Conservation (phyloP, 2,888 invertebrate species). For the Synergus itoensis region DNA sequence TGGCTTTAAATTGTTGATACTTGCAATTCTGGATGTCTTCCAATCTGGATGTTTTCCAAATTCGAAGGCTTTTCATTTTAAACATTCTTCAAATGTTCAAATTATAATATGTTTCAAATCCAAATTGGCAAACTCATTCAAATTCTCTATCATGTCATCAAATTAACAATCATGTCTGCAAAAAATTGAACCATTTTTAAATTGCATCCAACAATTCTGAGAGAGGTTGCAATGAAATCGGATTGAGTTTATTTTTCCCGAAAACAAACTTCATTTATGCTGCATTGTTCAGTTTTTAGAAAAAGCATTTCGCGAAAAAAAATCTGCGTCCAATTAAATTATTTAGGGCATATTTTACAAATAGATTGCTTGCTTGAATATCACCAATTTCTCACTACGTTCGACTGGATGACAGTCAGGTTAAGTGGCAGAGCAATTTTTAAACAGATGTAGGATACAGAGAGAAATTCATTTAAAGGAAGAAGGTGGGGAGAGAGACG, state of each 20-base stretch:
- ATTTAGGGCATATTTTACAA: background rate
- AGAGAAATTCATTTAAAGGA: slow-evolving; percentile 31
- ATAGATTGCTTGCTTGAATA: slow-evolving; percentile 13
- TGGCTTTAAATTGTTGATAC: background rate
- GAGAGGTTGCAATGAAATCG: background rate
- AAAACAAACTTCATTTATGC: background rate
- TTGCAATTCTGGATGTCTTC: background rate
- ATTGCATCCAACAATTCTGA: no score
- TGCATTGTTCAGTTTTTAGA: background rate
- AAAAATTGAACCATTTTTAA: no score
- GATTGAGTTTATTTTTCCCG: background rate
- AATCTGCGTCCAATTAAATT: background rate
- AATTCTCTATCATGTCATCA: no score
- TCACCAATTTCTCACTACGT: background rate
- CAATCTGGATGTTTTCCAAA: background rate
- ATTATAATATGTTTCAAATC: background rate
- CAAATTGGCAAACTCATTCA: no score
- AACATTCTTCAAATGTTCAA: background rate
- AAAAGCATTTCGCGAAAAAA: background rate
- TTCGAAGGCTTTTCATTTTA: background rate
- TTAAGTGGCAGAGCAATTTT: slow-evolving; percentile 23
- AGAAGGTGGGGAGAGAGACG: slow-evolving; percentile 43
- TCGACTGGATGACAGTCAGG: background rate
- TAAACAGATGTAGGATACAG: slow-evolving; percentile 3
- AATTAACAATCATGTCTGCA: no score